Percentiles rank a stretch among this genome's conserved stretches.
These are phyloP conservation scores for Holacanthus passer DNA, from an alignment of 2,113 vertebrate genomes.

Conservation along the genomic window DNA sequence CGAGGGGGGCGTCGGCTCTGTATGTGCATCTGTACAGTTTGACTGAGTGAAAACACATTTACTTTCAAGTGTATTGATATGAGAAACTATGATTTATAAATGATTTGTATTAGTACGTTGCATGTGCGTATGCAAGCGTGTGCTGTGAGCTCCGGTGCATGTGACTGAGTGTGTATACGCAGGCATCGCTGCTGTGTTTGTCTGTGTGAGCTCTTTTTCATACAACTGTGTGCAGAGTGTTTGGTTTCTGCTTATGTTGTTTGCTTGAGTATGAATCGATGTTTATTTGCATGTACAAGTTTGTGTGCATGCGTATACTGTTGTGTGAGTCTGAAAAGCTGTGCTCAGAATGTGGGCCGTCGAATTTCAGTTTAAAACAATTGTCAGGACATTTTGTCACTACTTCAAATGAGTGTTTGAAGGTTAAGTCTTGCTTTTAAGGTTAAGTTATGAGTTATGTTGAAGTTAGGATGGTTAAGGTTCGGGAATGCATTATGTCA, in stretches of 20 bases:
- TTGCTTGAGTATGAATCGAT: not conserved
- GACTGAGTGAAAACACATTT: not conserved
- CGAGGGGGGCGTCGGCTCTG: not conserved
- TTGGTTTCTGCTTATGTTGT: not conserved
- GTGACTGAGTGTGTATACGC: not conserved
- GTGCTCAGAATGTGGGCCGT: too few relatives aligned
- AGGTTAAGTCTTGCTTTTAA: not conserved
- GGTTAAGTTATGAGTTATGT: too few relatives aligned
- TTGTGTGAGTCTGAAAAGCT: too few relatives aligned
- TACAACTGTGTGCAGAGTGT: not conserved
- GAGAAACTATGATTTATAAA: not conserved
- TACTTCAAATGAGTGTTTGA: not conserved
- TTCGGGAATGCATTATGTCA: not conserved
- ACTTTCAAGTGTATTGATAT: not conserved
- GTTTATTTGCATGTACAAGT: not conserved
- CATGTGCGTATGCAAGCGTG: not conserved
- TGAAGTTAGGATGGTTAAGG: too few relatives aligned
- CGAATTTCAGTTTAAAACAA: too few relatives aligned
- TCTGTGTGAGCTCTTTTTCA: not conserved
- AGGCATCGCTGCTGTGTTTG: not conserved
- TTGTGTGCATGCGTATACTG: not conserved
- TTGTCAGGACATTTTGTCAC: not conserved
- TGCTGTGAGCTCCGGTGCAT: not conserved
- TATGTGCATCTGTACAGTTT: constrained; percentile 1
- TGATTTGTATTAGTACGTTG: not conserved